Percentiles rank a stretch among this genome's conserved stretches.
These are phyloP conservation scores for Lepidurus packardi DNA, from an alignment of 1,140 invertebrate species.

Conservation along the genomic window DNA sequence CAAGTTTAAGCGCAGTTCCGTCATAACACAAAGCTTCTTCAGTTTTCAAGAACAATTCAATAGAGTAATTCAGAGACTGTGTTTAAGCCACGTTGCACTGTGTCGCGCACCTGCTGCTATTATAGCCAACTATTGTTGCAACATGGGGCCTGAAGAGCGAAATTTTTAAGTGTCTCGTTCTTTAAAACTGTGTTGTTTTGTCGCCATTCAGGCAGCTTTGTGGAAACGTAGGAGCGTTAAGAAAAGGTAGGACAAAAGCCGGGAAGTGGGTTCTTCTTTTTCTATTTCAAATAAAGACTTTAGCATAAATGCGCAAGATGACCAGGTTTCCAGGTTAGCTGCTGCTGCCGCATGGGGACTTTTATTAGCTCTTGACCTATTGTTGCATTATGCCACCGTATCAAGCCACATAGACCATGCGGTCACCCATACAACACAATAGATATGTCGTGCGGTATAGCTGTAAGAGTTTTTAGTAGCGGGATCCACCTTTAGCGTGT, in stretches of 20 bases:
- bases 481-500: background rate
- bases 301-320: background rate
- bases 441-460: slow-evolving; percentile 6
- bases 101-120: background rate
- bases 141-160: background rate
- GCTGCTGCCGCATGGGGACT: background rate
- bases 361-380: slow-evolving; percentile 16
- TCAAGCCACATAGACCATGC: background rate
- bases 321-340: background rate
- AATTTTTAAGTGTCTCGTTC: background rate
- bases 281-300: background rate
- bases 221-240: background rate
- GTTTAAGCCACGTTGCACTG: background rate
- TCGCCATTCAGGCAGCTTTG: background rate
- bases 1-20: background rate
- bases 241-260: background rate
- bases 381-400: background rate
- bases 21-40: background rate
- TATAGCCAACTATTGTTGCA: background rate
- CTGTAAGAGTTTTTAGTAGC: background rate
- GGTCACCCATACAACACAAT: background rate
- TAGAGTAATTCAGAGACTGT: background rate
- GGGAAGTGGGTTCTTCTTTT: background rate
- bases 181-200: background rate
- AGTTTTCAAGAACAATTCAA: background rate